phyloP scores from a whole-genome alignment of 2,113 vertebrate genomes.

The Tiliqua scincoides region DNA sequence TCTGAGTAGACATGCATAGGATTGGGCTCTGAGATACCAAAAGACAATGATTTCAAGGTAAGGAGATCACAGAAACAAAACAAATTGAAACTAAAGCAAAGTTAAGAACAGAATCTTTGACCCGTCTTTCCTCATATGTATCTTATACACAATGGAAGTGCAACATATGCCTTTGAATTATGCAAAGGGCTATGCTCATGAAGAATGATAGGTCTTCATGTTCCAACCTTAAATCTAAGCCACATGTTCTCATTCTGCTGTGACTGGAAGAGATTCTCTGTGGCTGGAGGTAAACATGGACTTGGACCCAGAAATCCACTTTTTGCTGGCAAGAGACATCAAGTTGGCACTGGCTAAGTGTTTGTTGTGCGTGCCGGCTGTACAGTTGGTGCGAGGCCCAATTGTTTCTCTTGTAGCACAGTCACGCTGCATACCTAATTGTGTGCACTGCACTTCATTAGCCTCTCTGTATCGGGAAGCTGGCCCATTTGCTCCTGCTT shows the following conservation, averaged over 20 bases:
- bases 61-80: not conserved
- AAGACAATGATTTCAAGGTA: not conserved
- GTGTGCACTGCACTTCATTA: conserved; percentile 57
- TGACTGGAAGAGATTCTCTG: not conserved
- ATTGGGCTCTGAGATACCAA: too few species aligned
- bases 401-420: not conserved
- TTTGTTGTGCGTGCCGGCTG: not conserved
- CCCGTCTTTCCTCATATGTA: not conserved
- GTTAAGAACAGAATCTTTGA: not conserved
- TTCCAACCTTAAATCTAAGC: not conserved
- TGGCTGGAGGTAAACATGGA: not conserved
- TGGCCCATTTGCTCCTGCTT: conserved; percentile 71
- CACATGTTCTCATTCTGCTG: not conserved
- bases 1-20: too few species aligned
- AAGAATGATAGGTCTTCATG: not conserved
- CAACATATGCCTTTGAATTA: not conserved
- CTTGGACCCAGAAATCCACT: not conserved
- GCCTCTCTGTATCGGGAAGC: conserved; percentile 43
- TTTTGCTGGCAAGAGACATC: not conserved
- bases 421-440: conserved; percentile 31
- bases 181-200: not conserved
- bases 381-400: fast-evolving
- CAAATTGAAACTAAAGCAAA: not conserved
- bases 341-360: conserved; percentile 11
- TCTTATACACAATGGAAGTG: not conserved